Conservation (phyloP, 2,797 vertebrate species). For the Paedocypris micromegethes region DNA sequence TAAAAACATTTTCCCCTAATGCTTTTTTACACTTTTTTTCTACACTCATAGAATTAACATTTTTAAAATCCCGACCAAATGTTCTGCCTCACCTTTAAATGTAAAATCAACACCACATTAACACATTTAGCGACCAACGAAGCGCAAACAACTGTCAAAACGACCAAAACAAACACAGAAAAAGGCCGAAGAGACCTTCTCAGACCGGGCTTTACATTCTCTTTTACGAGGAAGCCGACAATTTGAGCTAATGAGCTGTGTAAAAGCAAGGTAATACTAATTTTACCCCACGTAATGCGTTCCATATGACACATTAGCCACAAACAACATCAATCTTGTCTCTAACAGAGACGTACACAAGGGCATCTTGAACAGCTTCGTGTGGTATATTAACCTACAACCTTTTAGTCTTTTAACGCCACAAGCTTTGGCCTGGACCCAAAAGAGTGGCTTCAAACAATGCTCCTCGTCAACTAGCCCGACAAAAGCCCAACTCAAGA, state of each 20-base stretch:
- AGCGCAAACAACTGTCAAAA: no score
- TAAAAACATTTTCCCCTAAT: no score
- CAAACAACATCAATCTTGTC: slow-evolving; percentile 28
- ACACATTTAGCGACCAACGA: no score
- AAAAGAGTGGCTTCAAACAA: slow-evolving; percentile 19
- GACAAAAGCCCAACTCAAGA: slow-evolving; percentile 16
- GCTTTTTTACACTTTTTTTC: no score
- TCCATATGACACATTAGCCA: slow-evolving; percentile 35
- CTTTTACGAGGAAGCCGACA: slow-evolving; percentile 31
- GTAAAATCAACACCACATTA: no score
- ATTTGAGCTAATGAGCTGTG: slow-evolving; percentile 46
- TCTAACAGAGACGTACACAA: slow-evolving; percentile 11
- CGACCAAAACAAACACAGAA: no score
- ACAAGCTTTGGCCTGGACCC: slow-evolving; percentile 19
- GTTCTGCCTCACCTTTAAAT: no score
- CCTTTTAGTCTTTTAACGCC: slow-evolving; percentile 9
- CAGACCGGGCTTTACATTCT: no score
- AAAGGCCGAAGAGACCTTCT: no score
- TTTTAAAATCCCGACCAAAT: no score
- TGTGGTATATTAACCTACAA: slow-evolving; percentile 32
- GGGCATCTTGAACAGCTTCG: slow-evolving; percentile 27
- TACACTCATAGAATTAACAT: no score
- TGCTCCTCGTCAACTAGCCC: slow-evolving; percentile 22
- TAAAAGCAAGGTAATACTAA: slow-evolving; percentile 35
- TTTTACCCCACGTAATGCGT: slow-evolving; percentile 35